Evolutionary conservation across 2,888 invertebrate genomes (phyloP).

Genomic region (Drosophila suboccidentalis): DNA sequence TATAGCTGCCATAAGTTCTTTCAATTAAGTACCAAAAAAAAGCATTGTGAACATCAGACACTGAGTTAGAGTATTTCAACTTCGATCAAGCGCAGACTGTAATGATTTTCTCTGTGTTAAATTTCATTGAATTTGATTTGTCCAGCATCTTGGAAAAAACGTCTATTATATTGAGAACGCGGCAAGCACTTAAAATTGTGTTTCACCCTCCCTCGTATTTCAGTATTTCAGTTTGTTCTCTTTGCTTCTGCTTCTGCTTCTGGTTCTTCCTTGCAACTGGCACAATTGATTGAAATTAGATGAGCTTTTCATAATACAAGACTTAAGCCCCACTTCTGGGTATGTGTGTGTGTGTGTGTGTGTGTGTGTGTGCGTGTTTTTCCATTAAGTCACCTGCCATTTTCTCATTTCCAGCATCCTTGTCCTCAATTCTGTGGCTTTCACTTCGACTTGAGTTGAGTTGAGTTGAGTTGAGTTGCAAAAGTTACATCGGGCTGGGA

Average conservation of each 20-base stretch:
- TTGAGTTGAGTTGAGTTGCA: neutral
- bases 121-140: constrained; percentile 45
- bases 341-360: constrained; percentile 13
- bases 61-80: neutral
- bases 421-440: constrained; percentile 9
- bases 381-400: constrained; percentile 49
- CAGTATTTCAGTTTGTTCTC: neutral
- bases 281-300: constrained; percentile 82
- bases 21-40: too few relatives aligned
- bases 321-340: constrained; percentile 50
- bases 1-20: too few relatives aligned
- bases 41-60: too few relatives aligned
- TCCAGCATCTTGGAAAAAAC: constrained; percentile 23
- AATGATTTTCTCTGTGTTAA: neutral
- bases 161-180: constrained; percentile 4
- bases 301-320: constrained; percentile 82
- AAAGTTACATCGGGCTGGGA: neutral
- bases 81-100: neutral
- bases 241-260: too few relatives aligned
- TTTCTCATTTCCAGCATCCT: too few relatives aligned
- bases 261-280: constrained; percentile 46
- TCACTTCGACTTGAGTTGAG: neutral
- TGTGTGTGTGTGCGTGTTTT: constrained; percentile 43
- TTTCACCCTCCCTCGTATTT: constrained; percentile 22
- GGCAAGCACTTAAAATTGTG: constrained; percentile 60